These are phyloP conservation scores for Nomada ferruginata DNA, from an alignment of 2,888 invertebrate genomes.

Conservation along the genomic window DNA sequence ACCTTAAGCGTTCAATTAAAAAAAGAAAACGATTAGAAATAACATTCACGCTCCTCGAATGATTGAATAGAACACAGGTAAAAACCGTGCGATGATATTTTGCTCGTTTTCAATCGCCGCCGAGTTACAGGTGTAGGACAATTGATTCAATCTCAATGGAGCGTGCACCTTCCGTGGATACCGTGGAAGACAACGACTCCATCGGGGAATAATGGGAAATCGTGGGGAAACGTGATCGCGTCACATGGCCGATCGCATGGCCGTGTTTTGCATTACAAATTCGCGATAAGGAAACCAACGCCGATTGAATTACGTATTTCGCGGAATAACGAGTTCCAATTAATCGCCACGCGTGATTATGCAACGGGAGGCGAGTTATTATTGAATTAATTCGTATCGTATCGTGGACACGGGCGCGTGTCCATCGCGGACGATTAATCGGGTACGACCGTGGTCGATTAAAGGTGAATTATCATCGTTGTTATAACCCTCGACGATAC, in stretches of 20 bases:
- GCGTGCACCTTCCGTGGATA: too few relatives aligned
- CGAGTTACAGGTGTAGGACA: too few relatives aligned
- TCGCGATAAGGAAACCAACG: slow-evolving; percentile 42
- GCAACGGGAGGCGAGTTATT: slow-evolving; percentile 43
- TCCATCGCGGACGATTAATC: slow-evolving; percentile 48
- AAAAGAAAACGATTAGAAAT: too few relatives aligned
- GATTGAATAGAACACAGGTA: too few relatives aligned
- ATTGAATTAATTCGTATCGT: slow-evolving; percentile 45
- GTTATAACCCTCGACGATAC: too few relatives aligned
- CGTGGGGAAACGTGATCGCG: slow-evolving; percentile 9
- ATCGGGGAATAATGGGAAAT: slow-evolving; percentile 15
- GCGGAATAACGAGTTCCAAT: slow-evolving; percentile 49
- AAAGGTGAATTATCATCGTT: too few relatives aligned
- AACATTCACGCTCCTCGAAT: too few relatives aligned
- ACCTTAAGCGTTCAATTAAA: too few relatives aligned
- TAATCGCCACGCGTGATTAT: slow-evolving; percentile 39
- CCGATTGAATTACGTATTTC: slow-evolving; percentile 44
- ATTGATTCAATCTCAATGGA: too few relatives aligned
- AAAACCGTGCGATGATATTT: too few relatives aligned
- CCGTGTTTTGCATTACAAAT: slow-evolving; percentile 46
- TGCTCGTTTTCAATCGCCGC: too few relatives aligned
- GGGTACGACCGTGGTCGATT: too few relatives aligned
- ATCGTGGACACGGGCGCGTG: slow-evolving; percentile 25
- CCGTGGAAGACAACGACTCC: background rate
- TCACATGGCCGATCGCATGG: background rate